Evolutionary conservation across 1,140 invertebrate species (phyloP).

Genomic region (Stegodyphus dumicola): DNA sequence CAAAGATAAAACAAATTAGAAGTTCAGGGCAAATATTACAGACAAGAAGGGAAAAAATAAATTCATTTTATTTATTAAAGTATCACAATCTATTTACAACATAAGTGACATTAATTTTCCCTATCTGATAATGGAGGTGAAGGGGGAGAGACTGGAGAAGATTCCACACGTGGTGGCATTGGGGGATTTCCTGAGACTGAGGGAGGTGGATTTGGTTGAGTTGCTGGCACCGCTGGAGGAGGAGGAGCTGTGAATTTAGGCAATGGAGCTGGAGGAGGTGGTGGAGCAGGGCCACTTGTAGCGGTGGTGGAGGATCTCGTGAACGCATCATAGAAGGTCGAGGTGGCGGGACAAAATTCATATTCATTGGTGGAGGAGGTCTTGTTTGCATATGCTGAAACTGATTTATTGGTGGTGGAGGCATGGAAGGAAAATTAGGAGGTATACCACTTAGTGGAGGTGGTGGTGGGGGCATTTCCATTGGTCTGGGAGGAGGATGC

Average conservation of each 20-base stretch:
- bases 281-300: neutral
- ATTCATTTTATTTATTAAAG: too few relatives aligned
- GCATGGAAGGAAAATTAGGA: constrained; percentile 63
- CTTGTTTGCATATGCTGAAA: constrained; percentile 43
- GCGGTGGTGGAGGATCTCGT: constrained; percentile 14
- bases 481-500: constrained; percentile 62
- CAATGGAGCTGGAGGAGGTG: neutral
- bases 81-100: too few relatives aligned
- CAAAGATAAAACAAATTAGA: too few relatives aligned
- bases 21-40: too few relatives aligned
- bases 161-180: constrained; percentile 10
- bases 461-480: constrained; percentile 54
- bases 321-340: constrained; percentile 67
- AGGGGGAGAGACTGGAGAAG: constrained; percentile 34
- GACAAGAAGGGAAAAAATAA: too few relatives aligned
- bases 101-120: neutral
- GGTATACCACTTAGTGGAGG: constrained; percentile 60
- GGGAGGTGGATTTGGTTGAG: constrained; percentile 23
- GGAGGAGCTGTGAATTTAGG: constrained; percentile 11
- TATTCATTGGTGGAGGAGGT: constrained; percentile 68
- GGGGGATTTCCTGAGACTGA: neutral
- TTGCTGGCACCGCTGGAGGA: neutral
- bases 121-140: constrained; percentile 28
- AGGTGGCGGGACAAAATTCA: constrained; percentile 74
- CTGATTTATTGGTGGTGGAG: constrained; percentile 65